Evolutionary conservation across 2,113 vertebrate genomes (phyloP).

Genomic region (Ranitomeya imitator): DNA sequence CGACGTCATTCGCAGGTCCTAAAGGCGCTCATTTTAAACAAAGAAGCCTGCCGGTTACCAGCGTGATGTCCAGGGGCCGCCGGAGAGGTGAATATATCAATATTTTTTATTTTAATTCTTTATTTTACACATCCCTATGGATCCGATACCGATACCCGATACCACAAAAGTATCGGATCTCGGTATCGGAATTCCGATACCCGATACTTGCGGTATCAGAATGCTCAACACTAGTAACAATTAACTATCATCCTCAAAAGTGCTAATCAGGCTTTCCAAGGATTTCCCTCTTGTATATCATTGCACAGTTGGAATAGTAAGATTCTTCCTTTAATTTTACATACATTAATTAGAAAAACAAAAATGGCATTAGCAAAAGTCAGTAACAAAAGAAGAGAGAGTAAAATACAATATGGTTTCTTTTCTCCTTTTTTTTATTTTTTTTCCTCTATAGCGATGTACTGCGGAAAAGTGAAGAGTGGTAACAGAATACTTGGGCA

Average conservation of each 20-base stretch:
- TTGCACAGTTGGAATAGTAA: slow-evolving; percentile 32
- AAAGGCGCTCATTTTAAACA: no score
- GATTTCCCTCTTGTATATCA: slow-evolving; percentile 32
- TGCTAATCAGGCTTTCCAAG: slow-evolving; percentile 32
- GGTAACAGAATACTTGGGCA: neutral
- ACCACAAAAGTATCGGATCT: no score
- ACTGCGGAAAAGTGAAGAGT: neutral
- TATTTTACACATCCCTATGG: no score
- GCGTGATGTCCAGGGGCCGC: no score
- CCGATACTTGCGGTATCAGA: no score
- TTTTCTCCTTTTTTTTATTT: neutral
- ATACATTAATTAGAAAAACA: slow-evolving; percentile 34
- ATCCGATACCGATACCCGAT: no score
- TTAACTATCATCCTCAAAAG: slow-evolving; percentile 40
- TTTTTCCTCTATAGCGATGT: neutral
- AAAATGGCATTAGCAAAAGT: slow-evolving; percentile 28
- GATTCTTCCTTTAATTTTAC: slow-evolving; percentile 38
- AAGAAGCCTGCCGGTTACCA: no score
- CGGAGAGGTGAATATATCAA: no score
- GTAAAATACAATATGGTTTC: neutral
- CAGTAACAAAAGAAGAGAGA: neutral
- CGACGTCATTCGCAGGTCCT: no score
- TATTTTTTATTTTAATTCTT: no score
- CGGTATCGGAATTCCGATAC: no score
- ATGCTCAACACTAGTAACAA: no score